Conservation (phyloP, 2,888 invertebrate species). For the Acronicta aceris region DNA sequence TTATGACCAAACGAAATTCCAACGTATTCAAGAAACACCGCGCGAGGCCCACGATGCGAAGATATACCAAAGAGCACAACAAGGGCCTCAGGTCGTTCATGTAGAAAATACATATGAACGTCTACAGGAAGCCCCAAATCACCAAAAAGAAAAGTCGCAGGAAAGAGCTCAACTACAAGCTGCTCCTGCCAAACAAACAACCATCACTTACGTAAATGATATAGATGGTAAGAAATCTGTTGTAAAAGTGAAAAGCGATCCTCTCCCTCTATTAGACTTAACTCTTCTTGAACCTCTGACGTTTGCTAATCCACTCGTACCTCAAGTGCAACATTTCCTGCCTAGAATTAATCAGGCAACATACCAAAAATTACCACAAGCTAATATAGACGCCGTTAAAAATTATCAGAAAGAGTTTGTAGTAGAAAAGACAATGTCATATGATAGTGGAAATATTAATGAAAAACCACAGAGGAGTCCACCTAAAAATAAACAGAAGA, state of each 20-base stretch:
- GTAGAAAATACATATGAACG: slow-evolving; percentile 39
- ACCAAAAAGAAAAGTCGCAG: slow-evolving; percentile 50
- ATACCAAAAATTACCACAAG: slow-evolving; percentile 72
- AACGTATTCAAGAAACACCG: slow-evolving; percentile 13
- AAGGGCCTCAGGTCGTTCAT: slow-evolving; percentile 32
- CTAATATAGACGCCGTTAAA: slow-evolving; percentile 64
- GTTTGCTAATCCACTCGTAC: slow-evolving; percentile 83
- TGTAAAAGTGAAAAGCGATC: slow-evolving; percentile 76
- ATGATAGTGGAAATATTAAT: slow-evolving; percentile 67
- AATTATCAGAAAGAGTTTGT: slow-evolving; percentile 73
- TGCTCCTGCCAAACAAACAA: slow-evolving; percentile 66
- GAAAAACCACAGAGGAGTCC: slow-evolving; percentile 64
- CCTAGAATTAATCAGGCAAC: slow-evolving; percentile 78
- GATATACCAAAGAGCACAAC: slow-evolving; percentile 52
- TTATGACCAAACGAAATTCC: slow-evolving; percentile 14
- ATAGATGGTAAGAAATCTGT: slow-evolving; percentile 78
- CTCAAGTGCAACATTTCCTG: slow-evolving; percentile 85
- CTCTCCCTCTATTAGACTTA: slow-evolving; percentile 78
- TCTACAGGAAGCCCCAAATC: slow-evolving; percentile 33
- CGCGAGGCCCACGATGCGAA: slow-evolving; percentile 15
- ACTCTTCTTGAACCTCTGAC: slow-evolving; percentile 82
- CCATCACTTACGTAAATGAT: slow-evolving; percentile 68
- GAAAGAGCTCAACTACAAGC: slow-evolving; percentile 65
- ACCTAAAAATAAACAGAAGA: slow-evolving; percentile 70
- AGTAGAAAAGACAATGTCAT: slow-evolving; percentile 72